Evolutionary conservation across 2,113 vertebrate genomes (phyloP), one percentile per base, ranked within the genome.

Genomic region (Taurulus bubalis): DNA sequence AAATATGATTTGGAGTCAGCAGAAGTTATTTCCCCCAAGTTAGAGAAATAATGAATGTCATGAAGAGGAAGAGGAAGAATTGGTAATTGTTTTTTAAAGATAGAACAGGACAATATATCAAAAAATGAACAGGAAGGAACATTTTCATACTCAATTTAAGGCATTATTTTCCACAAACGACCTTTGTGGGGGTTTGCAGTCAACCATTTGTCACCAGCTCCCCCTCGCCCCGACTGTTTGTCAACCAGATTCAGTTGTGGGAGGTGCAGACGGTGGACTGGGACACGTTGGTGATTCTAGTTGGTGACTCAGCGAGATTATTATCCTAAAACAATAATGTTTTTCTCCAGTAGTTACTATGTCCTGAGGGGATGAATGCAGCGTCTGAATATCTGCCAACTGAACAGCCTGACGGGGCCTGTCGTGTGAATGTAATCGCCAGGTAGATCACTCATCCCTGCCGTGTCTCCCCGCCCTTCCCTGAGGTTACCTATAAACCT

Each of bases 1-100:
- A 88, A 78, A 80, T 71, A 83, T 38, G 56, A 75, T 55, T 67
- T 64, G 49, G 51, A 53, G 51, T 86, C 82, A 87, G 83, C 79
- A 86, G 77, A 88, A 71, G 55, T 45, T 63, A 66, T 66, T 86
- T 80, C 68, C 60, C 24, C 26, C 18, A 8, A 68, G 63, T 53
- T 51, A 36, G 64, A 75, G 51, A 82, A 73, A 77, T 22, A 15
- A 78, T 64, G 72, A 34, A 77, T 34, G 76, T 69, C 34, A n/a
- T 38, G n/a, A 71, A 70, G 40, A 59, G 40, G n/a, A 71, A 70
- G 40, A 59, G 40, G 64, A 77, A 32, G 8, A 24, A 70, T 12
- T 22, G 32, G 56, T 20, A 66, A 70, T 76, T 60, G 71, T 80
- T 78, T 77, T 71, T 26, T 40, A 60, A 71, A 65, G n/a, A 47